These are phyloP conservation scores for Limanda limanda DNA, from an alignment of 2,113 vertebrate genomes.

Conservation along the genomic window DNA sequence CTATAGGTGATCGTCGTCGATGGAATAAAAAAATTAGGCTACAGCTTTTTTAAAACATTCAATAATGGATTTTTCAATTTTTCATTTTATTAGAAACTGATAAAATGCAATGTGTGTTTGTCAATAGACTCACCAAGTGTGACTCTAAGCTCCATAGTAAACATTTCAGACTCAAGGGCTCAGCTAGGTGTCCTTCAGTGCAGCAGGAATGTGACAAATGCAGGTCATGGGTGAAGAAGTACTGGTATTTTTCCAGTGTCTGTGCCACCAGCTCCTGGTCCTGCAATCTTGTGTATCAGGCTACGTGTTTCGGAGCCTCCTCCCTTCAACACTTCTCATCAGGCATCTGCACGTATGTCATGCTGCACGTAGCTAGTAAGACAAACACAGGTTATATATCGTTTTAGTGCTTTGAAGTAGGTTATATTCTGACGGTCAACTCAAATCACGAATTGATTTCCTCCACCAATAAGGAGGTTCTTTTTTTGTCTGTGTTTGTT, in stretches of 20 bases:
- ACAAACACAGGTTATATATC: not conserved
- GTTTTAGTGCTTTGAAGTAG: too few species aligned
- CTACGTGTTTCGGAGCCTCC: constrained; percentile 47
- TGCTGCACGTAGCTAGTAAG: not conserved
- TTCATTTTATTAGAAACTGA: too few species aligned
- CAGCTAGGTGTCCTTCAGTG: constrained; percentile 63
- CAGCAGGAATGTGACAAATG: constrained; percentile 71
- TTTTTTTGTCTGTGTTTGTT: too few species aligned
- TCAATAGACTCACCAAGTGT: constrained; percentile 5
- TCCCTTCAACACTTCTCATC: constrained; percentile 50
- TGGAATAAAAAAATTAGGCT: too few species aligned
- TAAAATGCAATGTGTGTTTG: not conserved
- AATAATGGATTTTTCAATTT: too few species aligned
- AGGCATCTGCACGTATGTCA: not conserved
- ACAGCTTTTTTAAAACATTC: too few species aligned
- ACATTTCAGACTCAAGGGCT: constrained; percentile 28
- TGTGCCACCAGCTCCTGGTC: constrained; percentile 51
- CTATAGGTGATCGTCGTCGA: not conserved
- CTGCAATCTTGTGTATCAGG: constrained; percentile 53
- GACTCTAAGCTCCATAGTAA: constrained; percentile 18
- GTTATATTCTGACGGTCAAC: too few species aligned
- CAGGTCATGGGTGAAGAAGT: constrained; percentile 77
- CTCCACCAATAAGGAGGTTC: too few species aligned
- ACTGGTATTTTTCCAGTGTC: constrained; percentile 78
- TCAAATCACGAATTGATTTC: too few species aligned